Percentiles rank a stretch among this genome's conserved stretches.
Evolutionary conservation across 2,888 invertebrate species (phyloP).

Genomic region (Cheiracanthium punctorium): DNA sequence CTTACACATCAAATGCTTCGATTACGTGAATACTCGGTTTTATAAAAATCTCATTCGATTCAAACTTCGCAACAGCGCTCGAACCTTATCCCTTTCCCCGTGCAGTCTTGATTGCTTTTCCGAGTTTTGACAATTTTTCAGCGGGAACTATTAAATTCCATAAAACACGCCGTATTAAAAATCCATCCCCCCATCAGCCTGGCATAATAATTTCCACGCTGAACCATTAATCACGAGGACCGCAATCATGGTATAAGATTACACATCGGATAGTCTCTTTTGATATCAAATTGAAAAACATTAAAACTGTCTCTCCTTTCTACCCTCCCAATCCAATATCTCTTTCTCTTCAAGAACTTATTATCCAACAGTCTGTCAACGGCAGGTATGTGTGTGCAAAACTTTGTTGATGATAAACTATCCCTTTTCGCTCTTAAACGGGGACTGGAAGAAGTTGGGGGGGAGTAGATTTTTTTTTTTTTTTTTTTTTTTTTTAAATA

Average conservation of each 20-base stretch:
- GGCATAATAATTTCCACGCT: neutral
- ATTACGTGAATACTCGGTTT: too few species aligned
- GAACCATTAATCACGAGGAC: neutral
- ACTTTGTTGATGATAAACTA: conserved; percentile 12
- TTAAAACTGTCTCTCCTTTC: neutral
- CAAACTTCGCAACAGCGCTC: neutral
- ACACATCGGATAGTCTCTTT: neutral
- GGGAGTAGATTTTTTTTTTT: neutral
- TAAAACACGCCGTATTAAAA: too few species aligned
- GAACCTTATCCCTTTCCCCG: neutral
- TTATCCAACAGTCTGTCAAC: neutral
- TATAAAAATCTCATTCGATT: neutral
- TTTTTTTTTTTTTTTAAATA: conserved; percentile 14
- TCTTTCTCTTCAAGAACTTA: neutral
- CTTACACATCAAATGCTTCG: too few species aligned
- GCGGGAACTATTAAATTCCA: neutral
- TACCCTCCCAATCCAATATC: too few species aligned
- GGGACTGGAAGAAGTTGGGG: neutral
- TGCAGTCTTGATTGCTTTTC: neutral
- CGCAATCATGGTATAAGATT: neutral
- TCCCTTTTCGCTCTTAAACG: neutral
- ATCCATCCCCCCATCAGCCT: too few species aligned
- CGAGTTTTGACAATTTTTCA: neutral
- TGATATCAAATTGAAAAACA: conserved; percentile 4
- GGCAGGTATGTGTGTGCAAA: neutral